A percentile compares a stretch with the other conserved stretches of the same genome.
phyloP scores from a whole-genome alignment of 2,797 vertebrate species.

The Pipistrellus kuhlii region DNA sequence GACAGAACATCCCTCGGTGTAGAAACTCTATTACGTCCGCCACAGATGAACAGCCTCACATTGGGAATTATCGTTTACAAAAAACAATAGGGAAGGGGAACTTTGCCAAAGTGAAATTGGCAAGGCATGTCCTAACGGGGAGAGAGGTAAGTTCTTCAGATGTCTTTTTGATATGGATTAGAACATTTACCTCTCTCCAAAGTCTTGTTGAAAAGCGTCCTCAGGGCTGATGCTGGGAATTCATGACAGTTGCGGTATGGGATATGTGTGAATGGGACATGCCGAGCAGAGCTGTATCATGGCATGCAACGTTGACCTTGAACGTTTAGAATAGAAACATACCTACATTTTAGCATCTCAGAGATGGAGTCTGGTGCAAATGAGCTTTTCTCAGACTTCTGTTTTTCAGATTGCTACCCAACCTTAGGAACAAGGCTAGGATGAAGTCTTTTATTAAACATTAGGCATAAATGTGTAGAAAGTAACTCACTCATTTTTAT shows the following conservation, averaged over 20 bases:
- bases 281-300: accelerated
- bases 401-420: background rate
- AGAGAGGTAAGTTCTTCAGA: constrained; percentile 92
- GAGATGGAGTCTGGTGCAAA: background rate
- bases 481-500: background rate
- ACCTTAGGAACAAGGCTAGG: background rate
- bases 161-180: background rate
- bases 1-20: constrained; percentile 94
- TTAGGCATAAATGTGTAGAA: background rate
- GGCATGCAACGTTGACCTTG: background rate
- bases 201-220: background rate
- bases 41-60: constrained; percentile 95
- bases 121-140: constrained; percentile 95
- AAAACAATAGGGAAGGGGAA: constrained; percentile 98
- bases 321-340: background rate
- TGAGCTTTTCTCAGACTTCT: background rate
- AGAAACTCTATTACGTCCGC: constrained; percentile 95
- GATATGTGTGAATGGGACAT: background rate
- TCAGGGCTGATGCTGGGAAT: background rate
- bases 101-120: constrained; percentile 97
- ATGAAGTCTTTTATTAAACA: background rate
- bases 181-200: background rate
- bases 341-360: background rate
- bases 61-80: constrained; percentile 96
- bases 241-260: background rate